Evolutionary conservation across 2,888 invertebrate species (phyloP), one percentile per base, ranked within the genome.

Genomic region (Cerastis rubricosa): DNA sequence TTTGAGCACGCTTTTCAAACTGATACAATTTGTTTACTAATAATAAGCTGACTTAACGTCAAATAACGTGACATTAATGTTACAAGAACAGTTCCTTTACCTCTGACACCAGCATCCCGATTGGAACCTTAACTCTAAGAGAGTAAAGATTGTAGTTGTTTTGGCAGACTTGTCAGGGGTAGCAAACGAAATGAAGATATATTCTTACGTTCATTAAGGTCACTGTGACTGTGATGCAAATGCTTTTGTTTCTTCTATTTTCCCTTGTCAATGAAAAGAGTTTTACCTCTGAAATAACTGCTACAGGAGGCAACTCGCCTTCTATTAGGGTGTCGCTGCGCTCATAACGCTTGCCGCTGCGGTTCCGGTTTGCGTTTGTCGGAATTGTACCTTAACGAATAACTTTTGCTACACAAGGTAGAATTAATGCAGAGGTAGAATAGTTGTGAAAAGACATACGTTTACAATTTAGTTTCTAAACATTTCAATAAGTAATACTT

Each of bases 21-120:
- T 40, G 29, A 78, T 66, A 73, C 79, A 84, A 65, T 76, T 70
- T 72, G 63, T 51, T 63, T 51, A 81, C 63, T 22, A 71, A 61
- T 67, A 51, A 51, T 64, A 49, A 49, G 29, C 9, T 43, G 25
- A 47, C 45, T 6, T 43, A n/a, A 63, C 68, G 29, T 51, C 35
- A 35, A 35, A 35, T 43, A n/a, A 63, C 68, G 29, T 51, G 11
- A 45, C 49, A 65, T 12, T 17, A n/a, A 4, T 51, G 63, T 17
- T 57, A 57, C 61, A 43, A n/a, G 43, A 43, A 43, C 63, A 40
- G n/a, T 43, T 64, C n/a, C 3, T 43, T 63, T 43, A 64, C n/a
- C 3, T 43, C 2, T 64, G 9, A n/a, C n/a, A 40, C 12, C 63
- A 14, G 14, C 43, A 64, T 14, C n/a, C n/a, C 1, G 14, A n/a